Conservation (phyloP, 2,797 vertebrate genomes). For the Acanthurus leucopareius region DNA sequence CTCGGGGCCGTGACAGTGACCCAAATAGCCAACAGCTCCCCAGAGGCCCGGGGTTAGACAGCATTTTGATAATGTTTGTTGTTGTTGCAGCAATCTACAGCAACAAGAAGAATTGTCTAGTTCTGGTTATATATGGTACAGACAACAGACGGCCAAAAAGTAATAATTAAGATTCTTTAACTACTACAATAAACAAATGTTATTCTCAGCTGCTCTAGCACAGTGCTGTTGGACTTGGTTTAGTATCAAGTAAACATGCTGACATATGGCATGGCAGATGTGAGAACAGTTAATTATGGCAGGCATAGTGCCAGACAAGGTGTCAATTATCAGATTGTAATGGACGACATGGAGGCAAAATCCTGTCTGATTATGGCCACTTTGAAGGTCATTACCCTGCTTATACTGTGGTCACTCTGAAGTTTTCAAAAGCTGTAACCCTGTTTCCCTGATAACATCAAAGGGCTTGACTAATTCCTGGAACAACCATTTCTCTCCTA, state of each 20-base stretch:
- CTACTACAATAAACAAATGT: neutral
- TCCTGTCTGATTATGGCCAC: no score
- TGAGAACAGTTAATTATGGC: neutral
- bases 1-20: conserved; percentile 70
- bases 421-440: no score
- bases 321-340: no score
- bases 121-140: conserved; percentile 17
- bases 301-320: no score
- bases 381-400: no score
- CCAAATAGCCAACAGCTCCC: conserved; percentile 75
- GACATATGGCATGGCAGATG: neutral
- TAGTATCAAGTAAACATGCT: neutral
- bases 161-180: conserved; percentile 1
- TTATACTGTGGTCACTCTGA: no score
- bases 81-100: conserved; percentile 43
- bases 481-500: no score
- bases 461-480: no score
- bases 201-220: neutral
- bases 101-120: conserved; percentile 40
- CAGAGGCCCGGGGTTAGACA: conserved; percentile 43
- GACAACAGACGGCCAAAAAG: conserved; percentile 2
- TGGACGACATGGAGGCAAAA: no score
- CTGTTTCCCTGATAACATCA: no score
- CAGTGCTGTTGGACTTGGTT: neutral
- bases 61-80: conserved; percentile 61